These are phyloP conservation scores for Physocephala rufipes DNA, from an alignment of 2,888 invertebrate genomes.

Conservation along the genomic window DNA sequence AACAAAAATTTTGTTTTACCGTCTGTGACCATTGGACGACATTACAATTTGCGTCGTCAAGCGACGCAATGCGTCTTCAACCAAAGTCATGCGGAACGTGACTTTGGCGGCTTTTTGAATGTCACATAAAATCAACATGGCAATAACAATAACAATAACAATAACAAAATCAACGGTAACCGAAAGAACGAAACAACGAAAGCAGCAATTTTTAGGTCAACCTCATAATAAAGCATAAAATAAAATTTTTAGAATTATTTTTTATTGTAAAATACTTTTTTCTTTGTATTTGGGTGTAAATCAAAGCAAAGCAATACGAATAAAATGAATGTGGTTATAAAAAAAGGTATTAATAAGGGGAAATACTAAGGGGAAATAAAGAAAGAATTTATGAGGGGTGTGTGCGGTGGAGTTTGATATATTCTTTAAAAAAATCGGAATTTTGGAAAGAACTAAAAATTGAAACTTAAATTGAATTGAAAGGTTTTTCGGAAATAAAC, in stretches of 20 bases:
- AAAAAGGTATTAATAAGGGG: background rate
- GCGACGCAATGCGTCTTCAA: background rate
- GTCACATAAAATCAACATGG: constrained; percentile 9
- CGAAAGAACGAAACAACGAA: constrained; percentile 8
- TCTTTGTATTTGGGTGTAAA: background rate
- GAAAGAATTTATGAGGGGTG: background rate
- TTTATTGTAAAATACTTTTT: constrained; percentile 9
- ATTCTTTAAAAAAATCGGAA: background rate
- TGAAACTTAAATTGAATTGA: background rate
- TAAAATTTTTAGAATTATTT: constrained; percentile 25
- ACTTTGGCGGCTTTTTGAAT: constrained; percentile 27
- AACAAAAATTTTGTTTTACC: too few relatives aligned
- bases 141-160: constrained; percentile 12
- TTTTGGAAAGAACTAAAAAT: background rate
- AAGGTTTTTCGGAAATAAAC: background rate
- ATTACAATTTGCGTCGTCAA: constrained; percentile 14
- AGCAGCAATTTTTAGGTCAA: constrained; percentile 12
- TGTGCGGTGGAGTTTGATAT: background rate
- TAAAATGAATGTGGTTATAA: background rate
- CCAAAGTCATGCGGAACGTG: constrained; percentile 15
- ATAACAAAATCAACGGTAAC: background rate
- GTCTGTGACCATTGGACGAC: background rate
- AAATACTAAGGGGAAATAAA: background rate
- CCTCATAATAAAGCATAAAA: constrained; percentile 23
- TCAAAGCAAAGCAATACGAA: background rate